Evolutionary conservation across 2,888 invertebrate genomes (phyloP), one percentile per base, ranked within the genome.

Genomic region (Aleiodes alternator): DNA sequence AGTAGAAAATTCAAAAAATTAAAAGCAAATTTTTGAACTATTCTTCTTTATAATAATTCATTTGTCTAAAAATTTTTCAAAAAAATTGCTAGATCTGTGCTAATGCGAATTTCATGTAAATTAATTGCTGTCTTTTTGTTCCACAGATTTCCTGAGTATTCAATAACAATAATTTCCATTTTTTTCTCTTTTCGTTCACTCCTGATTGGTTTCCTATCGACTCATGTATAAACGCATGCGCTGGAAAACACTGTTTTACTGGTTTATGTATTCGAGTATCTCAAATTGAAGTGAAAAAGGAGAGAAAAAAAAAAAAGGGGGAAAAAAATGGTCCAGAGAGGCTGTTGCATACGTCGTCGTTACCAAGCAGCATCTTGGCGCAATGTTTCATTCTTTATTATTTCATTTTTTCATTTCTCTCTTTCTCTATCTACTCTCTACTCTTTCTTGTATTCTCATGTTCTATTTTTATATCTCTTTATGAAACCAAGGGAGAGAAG

Each of bases 191-290:
- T 23, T 23, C 23, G 23, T 23, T 64, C 23, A 64, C 64, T 48
- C 64, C 43, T 48, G 64, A 64, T 64, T 38, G 64, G 64, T 64
- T 64, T 64, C 64, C 64, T 64, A 64, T 64, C 48, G 64, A 64
- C 64, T 64, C 43, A 64, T 6, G 9, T 11, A 9, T 1, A 23
- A 64, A 43, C 64, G 64, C 64, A 64, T 64, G 64, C 64, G 64
- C 64, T n/a, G 14, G n/a, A 38, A 23, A 61, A 61, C 61, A n/a
- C 61, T 61, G 61, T 61, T 61, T 61, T 43, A 34, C 16, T 38
- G 14, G 61, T 38, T 64, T 23, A 48, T 43, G 64, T 43, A 59
- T 31, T 34, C 23, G 29, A 57, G 61, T 38, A 16, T 11, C 64
- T 23, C 16, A 64, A 64, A 64, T 64, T 14, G 23, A 43, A 38